These are phyloP conservation scores for Resseliella maxima DNA, from an alignment of 2,888 invertebrate species.

Conservation along the genomic window DNA sequence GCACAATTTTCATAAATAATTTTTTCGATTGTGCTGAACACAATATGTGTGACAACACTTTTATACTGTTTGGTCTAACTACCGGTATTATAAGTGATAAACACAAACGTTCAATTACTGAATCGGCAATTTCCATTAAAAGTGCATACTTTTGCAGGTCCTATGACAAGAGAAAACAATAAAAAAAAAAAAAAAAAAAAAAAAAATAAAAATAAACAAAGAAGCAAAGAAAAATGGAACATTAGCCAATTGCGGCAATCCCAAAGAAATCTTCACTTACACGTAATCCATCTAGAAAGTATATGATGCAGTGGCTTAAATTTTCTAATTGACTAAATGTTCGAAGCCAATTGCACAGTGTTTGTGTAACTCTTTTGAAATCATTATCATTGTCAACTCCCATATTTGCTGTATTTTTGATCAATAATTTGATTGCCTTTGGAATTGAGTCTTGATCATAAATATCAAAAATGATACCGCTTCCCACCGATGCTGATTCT, in stretches of 20 bases:
- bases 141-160: conserved; percentile 45
- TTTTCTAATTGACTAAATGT: conserved; percentile 6
- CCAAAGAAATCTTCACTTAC: background rate
- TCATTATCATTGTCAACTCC: conserved; percentile 33
- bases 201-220: background rate
- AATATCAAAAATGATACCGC: conserved; percentile 38
- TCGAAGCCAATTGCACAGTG: conserved; percentile 27
- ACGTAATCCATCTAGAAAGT: conserved; percentile 45
- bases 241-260: too few relatives aligned
- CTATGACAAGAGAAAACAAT: background rate
- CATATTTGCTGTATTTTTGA: conserved; percentile 20
- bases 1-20: conserved; percentile 26
- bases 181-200: background rate
- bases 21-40: conserved; percentile 25
- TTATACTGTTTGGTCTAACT: conserved; percentile 3
- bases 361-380: conserved; percentile 24
- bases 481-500: conserved; percentile 25
- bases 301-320: conserved; percentile 14
- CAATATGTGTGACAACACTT: background rate
- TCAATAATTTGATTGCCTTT: conserved; percentile 30
- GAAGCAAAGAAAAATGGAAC: too few relatives aligned
- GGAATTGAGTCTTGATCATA: conserved; percentile 47
- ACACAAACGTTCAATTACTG: background rate
- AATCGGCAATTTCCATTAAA: conserved; percentile 42
- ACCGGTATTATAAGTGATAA: conserved; percentile 30